Evolutionary conservation across 2,797 vertebrate species (phyloP).

Genomic region (Chloroceryle amazona): DNA sequence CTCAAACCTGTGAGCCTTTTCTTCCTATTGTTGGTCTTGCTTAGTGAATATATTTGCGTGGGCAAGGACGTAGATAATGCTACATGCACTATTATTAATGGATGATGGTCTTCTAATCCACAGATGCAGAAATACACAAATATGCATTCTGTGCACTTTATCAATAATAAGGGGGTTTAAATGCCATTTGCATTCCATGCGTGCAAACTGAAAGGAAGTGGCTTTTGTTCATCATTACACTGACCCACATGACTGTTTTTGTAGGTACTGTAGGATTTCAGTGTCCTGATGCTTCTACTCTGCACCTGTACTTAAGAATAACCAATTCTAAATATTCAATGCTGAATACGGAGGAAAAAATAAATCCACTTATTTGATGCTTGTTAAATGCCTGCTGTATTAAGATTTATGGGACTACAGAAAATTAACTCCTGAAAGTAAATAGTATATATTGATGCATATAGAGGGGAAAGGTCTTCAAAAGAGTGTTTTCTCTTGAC

Average conservation of each 20-base stretch:
- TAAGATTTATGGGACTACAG: background rate
- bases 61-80: background rate
- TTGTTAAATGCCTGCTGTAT: background rate
- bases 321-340: background rate
- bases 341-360: background rate
- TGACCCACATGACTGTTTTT: fast-evolving
- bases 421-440: background rate
- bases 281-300: background rate
- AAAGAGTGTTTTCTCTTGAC: background rate
- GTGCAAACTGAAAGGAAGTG: background rate
- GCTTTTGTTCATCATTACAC: background rate
- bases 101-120: background rate
- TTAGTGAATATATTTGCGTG: background rate
- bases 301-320: background rate
- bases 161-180: background rate
- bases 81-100: background rate
- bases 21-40: fast-evolving
- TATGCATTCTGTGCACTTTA: background rate
- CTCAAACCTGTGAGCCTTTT: background rate
- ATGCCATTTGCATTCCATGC: background rate
- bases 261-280: background rate
- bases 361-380: background rate
- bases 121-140: background rate
- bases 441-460: background rate
- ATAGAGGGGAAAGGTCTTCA: background rate